Conservation (phyloP, 2,888 invertebrate genomes). For the Coelogynopora nodosa region DNA sequence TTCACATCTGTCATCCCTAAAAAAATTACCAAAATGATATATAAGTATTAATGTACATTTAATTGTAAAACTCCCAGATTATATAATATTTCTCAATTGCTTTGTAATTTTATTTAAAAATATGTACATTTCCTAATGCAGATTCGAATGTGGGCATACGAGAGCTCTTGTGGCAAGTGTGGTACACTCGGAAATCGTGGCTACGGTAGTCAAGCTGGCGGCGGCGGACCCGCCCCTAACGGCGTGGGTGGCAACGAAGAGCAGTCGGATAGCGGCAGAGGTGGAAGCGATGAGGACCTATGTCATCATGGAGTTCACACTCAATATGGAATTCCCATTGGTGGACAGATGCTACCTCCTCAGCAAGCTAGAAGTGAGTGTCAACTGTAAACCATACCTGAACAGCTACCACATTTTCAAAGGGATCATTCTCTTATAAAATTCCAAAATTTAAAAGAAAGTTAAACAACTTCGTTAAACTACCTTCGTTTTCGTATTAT, state of each 20-base stretch:
- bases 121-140: background rate
- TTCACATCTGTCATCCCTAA: no score
- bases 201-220: background rate
- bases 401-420: no score
- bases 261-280: background rate
- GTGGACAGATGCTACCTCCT: background rate
- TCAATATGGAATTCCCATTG: conserved; percentile 12
- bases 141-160: conserved; percentile 17
- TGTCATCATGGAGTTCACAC: conserved; percentile 2
- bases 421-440: no score
- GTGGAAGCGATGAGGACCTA: background rate
- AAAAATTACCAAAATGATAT: no score
- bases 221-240: background rate
- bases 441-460: no score
- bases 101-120: no score
- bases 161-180: background rate
- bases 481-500: no score
- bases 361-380: conserved; percentile 8
- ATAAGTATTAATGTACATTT: no score
- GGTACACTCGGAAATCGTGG: background rate
- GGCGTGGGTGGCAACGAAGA: conserved; percentile 4
- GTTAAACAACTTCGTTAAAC: no score
- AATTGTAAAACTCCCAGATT: no score
- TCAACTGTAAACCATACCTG: no score
- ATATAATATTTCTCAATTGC: no score